phyloP scores from a whole-genome alignment of 2,113 vertebrate species.

The Petrocephalus zakoni region DNA sequence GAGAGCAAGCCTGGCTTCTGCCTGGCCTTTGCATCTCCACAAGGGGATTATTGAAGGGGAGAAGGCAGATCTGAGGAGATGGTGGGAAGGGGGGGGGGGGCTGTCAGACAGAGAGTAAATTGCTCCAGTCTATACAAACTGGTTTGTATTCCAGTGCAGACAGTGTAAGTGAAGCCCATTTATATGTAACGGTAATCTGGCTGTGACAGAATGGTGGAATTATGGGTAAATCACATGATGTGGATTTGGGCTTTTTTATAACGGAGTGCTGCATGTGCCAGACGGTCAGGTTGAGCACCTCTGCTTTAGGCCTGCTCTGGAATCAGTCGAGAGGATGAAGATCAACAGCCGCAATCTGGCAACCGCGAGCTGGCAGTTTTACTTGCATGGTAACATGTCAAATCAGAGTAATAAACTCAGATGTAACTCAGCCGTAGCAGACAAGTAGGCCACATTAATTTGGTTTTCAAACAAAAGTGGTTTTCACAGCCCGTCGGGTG shows the following conservation, averaged over 20 bases:
- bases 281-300: background rate
- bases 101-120: constrained; percentile 1
- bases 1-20: background rate
- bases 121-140: background rate
- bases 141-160: background rate
- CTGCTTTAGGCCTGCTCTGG: background rate
- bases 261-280: too few species aligned
- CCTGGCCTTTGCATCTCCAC: constrained; percentile 3
- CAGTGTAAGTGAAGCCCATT: background rate
- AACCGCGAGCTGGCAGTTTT: background rate
- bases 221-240: background rate
- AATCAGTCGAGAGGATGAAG: background rate
- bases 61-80: background rate
- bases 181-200: background rate
- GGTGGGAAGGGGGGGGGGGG: background rate
- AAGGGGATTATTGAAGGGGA: background rate
- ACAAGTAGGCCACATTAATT: background rate
- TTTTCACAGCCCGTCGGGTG: background rate
- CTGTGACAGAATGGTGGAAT: background rate
- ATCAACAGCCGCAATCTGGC: background rate
- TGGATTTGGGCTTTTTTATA: background rate
- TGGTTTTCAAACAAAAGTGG: background rate
- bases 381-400: background rate
- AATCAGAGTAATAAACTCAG: background rate
- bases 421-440: background rate